A percentile compares a stretch with the other conserved stretches of the same genome.
phyloP scores from a whole-genome alignment of 2,888 invertebrate species.

The Leptinotarsa rubiginosa region DNA sequence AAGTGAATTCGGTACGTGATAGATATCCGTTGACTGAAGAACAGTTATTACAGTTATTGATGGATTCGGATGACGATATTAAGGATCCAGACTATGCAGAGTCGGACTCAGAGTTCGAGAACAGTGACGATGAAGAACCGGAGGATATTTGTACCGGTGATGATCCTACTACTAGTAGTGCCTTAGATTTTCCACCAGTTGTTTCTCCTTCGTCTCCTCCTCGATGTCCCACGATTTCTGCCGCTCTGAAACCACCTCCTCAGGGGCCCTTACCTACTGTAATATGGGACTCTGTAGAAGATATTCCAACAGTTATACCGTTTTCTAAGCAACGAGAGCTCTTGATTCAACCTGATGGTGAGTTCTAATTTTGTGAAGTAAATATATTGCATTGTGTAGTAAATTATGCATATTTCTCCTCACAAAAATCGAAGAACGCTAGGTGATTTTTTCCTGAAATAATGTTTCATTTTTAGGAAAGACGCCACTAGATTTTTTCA shows the following conservation, averaged over 20 bases:
- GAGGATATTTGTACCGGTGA: constrained; percentile 8
- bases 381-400: constrained; percentile 7
- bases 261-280: constrained; percentile 18
- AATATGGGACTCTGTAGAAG: constrained; percentile 28
- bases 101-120: constrained; percentile 14
- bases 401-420: constrained; percentile 5
- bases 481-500: constrained; percentile 23
- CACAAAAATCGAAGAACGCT: constrained; percentile 8
- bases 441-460: constrained; percentile 6
- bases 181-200: constrained; percentile 5
- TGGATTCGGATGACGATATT: constrained; percentile 38
- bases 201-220: no score
- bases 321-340: constrained; percentile 23
- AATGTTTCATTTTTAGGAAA: constrained; percentile 23
- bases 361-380: constrained; percentile 19
- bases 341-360: constrained; percentile 27
- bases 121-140: constrained; percentile 21
- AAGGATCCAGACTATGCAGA: constrained; percentile 35
- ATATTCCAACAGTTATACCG: constrained; percentile 24
- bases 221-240: no score
- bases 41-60: constrained; percentile 36
- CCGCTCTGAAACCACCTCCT: background rate
- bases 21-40: constrained; percentile 36
- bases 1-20: constrained; percentile 17
- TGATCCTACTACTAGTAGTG: constrained; percentile 4